Percentiles rank a stretch among this genome's conserved stretches.
Conservation (phyloP, 2,888 invertebrate species). For the Pachydiplax longipennis region DNA sequence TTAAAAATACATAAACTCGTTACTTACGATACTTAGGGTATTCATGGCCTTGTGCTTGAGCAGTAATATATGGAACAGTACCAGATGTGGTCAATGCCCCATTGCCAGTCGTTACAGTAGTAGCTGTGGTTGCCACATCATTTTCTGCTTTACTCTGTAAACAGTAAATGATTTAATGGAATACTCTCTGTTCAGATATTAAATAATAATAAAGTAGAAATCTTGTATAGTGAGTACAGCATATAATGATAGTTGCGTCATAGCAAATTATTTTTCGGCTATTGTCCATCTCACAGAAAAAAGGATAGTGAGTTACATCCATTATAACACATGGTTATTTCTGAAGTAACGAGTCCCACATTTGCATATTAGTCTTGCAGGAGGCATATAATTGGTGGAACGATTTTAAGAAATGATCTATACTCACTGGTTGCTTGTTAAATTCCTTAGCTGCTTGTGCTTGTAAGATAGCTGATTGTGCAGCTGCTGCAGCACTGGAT, state of each 20-base stretch:
- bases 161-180: background rate
- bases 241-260: no score
- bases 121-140: background rate
- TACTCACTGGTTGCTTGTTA: constrained; percentile 47
- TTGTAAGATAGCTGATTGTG: constrained; percentile 78
- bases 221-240: no score
- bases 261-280: no score
- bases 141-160: background rate
- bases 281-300: no score
- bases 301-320: no score
- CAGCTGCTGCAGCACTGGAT: constrained; percentile 86
- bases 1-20: no score
- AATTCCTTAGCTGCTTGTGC: constrained; percentile 60
- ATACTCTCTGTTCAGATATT: background rate
- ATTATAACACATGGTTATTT: no score
- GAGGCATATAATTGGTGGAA: no score
- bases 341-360: no score
- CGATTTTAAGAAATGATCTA: background rate
- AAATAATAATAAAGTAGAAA: no score
- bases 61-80: background rate
- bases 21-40: constrained; percentile 31
- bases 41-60: constrained; percentile 21
- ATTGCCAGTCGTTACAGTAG: constrained; percentile 61
- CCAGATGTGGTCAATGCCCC: background rate
- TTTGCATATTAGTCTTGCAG: no score